Conservation (phyloP, 1,140 invertebrate species). For the Nephila pilipes region DNA sequence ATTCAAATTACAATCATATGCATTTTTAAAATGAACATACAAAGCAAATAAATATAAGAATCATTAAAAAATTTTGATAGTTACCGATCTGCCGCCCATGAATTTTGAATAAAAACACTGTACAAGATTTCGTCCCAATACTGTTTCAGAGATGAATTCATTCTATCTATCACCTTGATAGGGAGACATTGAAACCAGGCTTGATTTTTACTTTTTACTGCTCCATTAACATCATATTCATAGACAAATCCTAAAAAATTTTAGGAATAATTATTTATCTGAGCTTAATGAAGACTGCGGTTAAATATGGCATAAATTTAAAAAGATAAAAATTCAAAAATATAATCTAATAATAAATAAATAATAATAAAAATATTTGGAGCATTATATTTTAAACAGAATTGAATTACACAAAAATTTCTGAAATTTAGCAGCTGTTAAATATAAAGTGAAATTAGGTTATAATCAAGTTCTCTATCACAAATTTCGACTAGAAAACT, state of each 20-base stretch:
- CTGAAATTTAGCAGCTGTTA: too few species aligned
- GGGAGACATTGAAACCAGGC: constrained; percentile 88
- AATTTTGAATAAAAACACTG: constrained; percentile 85
- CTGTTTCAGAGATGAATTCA: constrained; percentile 84
- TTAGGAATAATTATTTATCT: neutral
- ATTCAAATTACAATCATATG: too few species aligned
- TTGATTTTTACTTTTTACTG: constrained; percentile 82
- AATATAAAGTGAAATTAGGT: too few species aligned
- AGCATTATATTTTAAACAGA: too few species aligned
- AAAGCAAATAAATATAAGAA: neutral
- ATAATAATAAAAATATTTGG: too few species aligned
- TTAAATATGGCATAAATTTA: neutral
- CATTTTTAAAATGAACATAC: too few species aligned
- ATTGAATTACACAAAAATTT: too few species aligned
- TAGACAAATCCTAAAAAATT: constrained; percentile 84
- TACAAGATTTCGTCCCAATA: constrained; percentile 89
- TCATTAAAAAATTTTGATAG: neutral
- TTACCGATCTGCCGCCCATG: constrained; percentile 85
- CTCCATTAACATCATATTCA: constrained; percentile 89
- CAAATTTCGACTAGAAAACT: too few species aligned
- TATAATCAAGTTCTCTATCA: too few species aligned
- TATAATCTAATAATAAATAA: neutral
- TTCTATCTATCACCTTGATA: constrained; percentile 84
- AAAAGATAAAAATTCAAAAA: neutral
- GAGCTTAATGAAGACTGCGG: neutral